Evolutionary conservation across 2,888 invertebrate species (phyloP).

Genomic region (Macrophya annulata): DNA sequence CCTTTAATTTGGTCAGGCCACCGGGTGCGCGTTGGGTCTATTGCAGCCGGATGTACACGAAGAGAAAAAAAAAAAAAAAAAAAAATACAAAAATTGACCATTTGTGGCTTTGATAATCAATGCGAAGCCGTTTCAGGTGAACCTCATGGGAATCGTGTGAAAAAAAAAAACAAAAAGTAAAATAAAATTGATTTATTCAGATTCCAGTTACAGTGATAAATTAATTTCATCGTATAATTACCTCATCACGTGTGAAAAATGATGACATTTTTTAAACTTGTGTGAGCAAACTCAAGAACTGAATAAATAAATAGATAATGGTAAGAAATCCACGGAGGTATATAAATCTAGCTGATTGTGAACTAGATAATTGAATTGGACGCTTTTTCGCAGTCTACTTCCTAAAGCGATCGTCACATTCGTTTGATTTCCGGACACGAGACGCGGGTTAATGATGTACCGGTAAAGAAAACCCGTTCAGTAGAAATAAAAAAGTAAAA

Average conservation of each 20-base stretch:
- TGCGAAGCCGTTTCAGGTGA: constrained; percentile 41
- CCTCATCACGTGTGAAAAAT: background rate
- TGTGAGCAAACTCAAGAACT: background rate
- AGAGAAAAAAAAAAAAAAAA: constrained; percentile 4
- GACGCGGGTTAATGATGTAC: constrained; percentile 43
- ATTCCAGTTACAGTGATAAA: background rate
- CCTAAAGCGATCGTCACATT: constrained; percentile 48
- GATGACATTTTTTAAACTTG: background rate
- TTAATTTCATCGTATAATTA: background rate
- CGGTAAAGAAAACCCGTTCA: constrained; percentile 11
- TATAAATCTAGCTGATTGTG: background rate
- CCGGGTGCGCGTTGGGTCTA: constrained; percentile 20
- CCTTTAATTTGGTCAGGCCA: constrained; percentile 34
- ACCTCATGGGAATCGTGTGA: constrained; percentile 4
- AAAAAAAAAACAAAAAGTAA: background rate
- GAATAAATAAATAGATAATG: background rate
- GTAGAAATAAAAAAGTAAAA: background rate
- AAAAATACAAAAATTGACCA: background rate
- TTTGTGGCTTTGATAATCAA: constrained; percentile 53
- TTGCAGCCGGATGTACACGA: background rate
- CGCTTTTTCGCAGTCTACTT: constrained; percentile 54
- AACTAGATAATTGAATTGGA: constrained; percentile 20
- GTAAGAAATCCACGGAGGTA: background rate
- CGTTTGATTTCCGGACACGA: constrained; percentile 44
- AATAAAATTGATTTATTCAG: background rate